phyloP scores from a whole-genome alignment of 1,140 invertebrate genomes.

The Paracyclopina nana region DNA sequence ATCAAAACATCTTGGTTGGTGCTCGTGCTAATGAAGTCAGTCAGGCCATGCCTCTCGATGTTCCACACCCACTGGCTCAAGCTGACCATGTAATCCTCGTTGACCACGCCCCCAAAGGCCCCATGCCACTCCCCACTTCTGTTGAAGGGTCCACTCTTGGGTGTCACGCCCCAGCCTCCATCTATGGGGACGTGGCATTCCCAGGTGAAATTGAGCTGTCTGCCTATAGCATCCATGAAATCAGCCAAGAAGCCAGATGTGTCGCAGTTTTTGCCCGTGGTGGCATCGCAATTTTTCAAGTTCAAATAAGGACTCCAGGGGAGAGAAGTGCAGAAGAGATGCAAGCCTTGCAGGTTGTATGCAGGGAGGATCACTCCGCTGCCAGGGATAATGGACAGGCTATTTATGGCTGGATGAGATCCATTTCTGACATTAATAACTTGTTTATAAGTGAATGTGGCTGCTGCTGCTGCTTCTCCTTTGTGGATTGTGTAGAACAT shows the following conservation, averaged over 20 bases:
- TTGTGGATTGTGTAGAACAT: too few relatives aligned
- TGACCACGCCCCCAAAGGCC: not conserved
- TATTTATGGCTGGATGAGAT: too few relatives aligned
- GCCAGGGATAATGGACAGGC: too few relatives aligned
- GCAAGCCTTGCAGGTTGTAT: not conserved
- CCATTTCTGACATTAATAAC: too few relatives aligned
- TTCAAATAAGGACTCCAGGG: not conserved
- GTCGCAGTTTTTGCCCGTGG: not conserved
- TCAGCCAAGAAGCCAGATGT: not conserved
- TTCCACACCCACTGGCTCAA: constrained; percentile 1
- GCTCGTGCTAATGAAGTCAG: not conserved
- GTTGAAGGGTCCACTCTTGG: not conserved
- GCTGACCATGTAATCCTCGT: not conserved
- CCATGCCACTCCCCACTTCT: not conserved
- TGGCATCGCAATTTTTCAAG: not conserved
- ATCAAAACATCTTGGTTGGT: not conserved
- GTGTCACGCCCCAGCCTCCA: not conserved
- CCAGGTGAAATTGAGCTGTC: not conserved
- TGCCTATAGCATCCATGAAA: not conserved
- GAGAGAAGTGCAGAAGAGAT: not conserved
- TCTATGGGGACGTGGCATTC: not conserved
- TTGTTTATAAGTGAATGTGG: too few relatives aligned
- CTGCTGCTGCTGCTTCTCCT: too few relatives aligned
- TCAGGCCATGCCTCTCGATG: not conserved
- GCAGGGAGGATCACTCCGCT: too few relatives aligned